These are phyloP conservation scores for Anarhynchus alexandrinus DNA, from an alignment of 2,113 vertebrate species.

Conservation along the genomic window DNA sequence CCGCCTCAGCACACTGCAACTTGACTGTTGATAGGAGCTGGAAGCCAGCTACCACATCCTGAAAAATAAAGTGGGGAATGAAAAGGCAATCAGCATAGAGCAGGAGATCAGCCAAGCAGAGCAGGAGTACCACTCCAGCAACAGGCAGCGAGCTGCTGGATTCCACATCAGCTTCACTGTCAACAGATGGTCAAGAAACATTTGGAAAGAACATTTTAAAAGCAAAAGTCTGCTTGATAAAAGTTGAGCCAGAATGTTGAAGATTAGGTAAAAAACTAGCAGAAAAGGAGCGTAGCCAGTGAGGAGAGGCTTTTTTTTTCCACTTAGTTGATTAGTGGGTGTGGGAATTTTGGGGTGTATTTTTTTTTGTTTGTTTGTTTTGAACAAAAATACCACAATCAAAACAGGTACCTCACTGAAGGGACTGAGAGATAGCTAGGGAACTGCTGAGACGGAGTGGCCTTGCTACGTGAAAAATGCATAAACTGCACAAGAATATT, in stretches of 20 bases:
- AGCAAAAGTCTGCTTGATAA: neutral
- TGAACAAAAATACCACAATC: neutral
- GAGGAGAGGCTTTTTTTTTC: neutral
- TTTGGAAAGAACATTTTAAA: constrained; percentile 2
- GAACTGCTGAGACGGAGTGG: neutral
- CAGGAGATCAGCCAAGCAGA: neutral
- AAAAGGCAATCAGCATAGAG: neutral
- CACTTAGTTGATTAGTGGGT: neutral
- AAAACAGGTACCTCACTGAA: neutral
- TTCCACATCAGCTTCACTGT: neutral
- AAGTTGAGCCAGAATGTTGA: neutral
- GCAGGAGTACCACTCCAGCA: neutral
- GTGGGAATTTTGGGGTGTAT: neutral
- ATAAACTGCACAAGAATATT: neutral
- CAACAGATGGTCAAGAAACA: neutral
- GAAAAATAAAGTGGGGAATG: neutral
- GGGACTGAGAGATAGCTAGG: neutral
- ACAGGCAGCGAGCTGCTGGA: neutral
- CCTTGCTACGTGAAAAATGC: neutral
- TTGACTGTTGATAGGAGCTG: neutral
- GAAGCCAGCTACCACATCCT: constrained; percentile 26
- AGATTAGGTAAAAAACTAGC: neutral
- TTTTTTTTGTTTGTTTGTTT: neutral
- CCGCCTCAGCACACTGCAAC: neutral
- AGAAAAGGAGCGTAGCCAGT: neutral